Evolutionary conservation across 2,888 invertebrate species (phyloP), one percentile per base, ranked within the genome.

Genomic region (Tetropium fuscum): DNA sequence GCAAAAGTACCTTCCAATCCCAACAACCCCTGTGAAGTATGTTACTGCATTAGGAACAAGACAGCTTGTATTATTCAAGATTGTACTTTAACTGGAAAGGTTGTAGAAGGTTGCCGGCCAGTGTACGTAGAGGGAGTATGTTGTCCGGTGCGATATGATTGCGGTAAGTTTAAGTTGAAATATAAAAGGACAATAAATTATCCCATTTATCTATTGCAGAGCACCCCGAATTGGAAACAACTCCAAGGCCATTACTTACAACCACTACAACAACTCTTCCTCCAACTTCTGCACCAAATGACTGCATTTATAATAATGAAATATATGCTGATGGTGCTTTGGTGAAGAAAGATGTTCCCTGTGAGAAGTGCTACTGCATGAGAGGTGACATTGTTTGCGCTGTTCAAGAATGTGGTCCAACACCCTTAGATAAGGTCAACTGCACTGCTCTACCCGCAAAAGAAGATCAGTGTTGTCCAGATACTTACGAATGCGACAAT

Each of bases 1-100:
- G 91, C 93, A 15, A 90, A 92, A 85, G 90, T 96, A 60, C 95
- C 95, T 49, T 88, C 91, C 49, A 89, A 94, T 73, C 90, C 92
- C 4, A 87, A 88, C 78, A 95, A 95, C 80, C 96, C 96, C 3
- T 97, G 97, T 83, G 96, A 97, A 83, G 87, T 95, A 54, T 97
- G 97, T 83, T 97, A 97, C 83, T 97, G 97, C 81, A 96, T 97
- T 77, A 88, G 93, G 78, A 97, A 97, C 80, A 90, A 91, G 83
- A 95, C 95, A 55, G 94, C 95, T 70, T 97, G 96, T 82, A 91
- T 95, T 53, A 94, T 95, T 91, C 95, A 96, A 86, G 94, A 96
- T 83, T 97, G 97, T 84, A 95, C 94, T 18, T 84, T 97, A 41
- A 90, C 93, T 70, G 67, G 67, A 30, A 58, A 61, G 32, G 58